Evolutionary conservation across 1,140 invertebrate genomes (phyloP).

Genomic region (Hypsibius dujardini): DNA sequence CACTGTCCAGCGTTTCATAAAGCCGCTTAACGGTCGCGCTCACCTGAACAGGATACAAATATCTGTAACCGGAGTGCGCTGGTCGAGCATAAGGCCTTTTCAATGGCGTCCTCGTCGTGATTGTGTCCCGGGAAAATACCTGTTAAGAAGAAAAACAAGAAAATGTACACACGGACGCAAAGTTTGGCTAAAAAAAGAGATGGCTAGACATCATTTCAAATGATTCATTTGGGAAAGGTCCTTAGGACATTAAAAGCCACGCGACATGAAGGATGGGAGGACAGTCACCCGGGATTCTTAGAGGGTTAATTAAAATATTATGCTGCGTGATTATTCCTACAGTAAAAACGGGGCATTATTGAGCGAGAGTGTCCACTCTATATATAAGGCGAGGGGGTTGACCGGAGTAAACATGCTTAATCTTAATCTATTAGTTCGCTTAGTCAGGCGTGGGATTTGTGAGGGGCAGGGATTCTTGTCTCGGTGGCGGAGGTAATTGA

Average conservation of each 20-base stretch:
- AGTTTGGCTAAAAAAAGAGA: too few relatives aligned
- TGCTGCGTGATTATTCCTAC: not conserved
- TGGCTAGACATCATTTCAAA: too few relatives aligned
- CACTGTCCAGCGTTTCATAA: too few relatives aligned
- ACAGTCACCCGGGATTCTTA: too few relatives aligned
- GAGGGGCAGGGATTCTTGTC: not conserved
- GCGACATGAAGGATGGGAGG: not conserved
- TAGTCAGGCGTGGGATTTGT: not conserved
- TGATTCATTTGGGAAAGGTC: too few relatives aligned
- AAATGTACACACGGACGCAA: too few relatives aligned
- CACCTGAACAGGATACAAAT: constrained; percentile 6
- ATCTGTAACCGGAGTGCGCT: not conserved
- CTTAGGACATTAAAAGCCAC: too few relatives aligned
- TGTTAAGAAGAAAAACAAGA: not conserved
- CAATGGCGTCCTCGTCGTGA: constrained; percentile 6
- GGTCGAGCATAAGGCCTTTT: constrained; percentile 7
- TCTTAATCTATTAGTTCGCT: constrained; percentile 18
- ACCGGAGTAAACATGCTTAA: constrained; percentile 11
- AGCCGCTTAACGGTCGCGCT: not conserved
- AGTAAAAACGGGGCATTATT: too few relatives aligned
- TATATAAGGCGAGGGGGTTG: not conserved
- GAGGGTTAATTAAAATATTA: constrained; percentile 10
- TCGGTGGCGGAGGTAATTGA: constrained; percentile 9
- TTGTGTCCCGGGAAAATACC: constrained; percentile 13
- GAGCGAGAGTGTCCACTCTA: too few relatives aligned